A percentile compares a stretch with the other conserved stretches of the same genome.
Evolutionary conservation across 2,888 invertebrate species (phyloP).

Genomic region (Parthenolecanium corni): DNA sequence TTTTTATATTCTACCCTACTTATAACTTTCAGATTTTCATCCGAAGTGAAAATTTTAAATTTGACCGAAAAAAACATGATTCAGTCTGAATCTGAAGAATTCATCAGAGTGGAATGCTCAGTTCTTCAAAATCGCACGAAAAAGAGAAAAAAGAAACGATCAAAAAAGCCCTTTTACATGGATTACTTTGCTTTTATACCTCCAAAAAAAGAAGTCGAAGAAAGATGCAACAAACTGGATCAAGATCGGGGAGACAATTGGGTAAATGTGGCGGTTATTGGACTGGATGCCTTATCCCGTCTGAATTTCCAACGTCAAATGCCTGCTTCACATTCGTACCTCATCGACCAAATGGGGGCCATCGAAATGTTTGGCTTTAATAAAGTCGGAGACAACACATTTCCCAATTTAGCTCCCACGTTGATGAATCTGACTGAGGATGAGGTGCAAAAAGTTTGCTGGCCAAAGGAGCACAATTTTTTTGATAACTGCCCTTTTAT

Average conservation of each 20-base stretch:
- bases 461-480: conserved; percentile 42
- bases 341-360: conserved; percentile 49
- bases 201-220: conserved; percentile 7
- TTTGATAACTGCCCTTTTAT: conserved; percentile 73
- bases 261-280: conserved; percentile 55
- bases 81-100: conserved; percentile 44
- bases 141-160: background rate
- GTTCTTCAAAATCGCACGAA: conserved; percentile 30
- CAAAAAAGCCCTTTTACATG: conserved; percentile 20
- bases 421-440: conserved; percentile 57
- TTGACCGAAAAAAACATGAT: background rate
- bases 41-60: background rate
- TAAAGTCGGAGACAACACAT: conserved; percentile 90
- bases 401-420: conserved; percentile 74
- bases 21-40: background rate
- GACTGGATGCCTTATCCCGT: conserved; percentile 75
- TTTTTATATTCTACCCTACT: too few species aligned
- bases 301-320: conserved; percentile 74
- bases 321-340: conserved; percentile 51
- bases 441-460: conserved; percentile 54
- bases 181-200: conserved; percentile 34
- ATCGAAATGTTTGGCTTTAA: conserved; percentile 78
- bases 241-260: background rate
- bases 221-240: background rate
- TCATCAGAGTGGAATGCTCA: conserved; percentile 54